phyloP scores from a whole-genome alignment of 2,113 vertebrate species.

The Capreolus pygargus region DNA sequence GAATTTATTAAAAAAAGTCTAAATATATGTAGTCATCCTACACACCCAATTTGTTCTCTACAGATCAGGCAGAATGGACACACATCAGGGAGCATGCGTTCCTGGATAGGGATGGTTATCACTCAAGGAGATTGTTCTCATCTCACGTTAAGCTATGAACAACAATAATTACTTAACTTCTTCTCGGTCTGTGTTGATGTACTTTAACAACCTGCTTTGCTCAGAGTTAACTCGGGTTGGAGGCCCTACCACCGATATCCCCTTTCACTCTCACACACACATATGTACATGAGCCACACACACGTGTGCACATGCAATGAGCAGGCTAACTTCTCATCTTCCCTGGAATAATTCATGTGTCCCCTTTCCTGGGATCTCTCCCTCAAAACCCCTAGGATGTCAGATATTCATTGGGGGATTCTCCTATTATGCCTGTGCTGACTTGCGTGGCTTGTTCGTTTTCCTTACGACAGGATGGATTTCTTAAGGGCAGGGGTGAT shows the following conservation, averaged over 20 bases:
- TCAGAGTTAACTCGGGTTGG: background rate
- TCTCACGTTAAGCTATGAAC: background rate
- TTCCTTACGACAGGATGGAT: background rate
- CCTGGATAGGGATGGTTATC: background rate
- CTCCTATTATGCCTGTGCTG: background rate
- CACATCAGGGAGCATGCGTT: background rate
- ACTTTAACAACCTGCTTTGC: background rate
- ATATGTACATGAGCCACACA: background rate
- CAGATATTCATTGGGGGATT: background rate
- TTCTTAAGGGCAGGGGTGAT: background rate
- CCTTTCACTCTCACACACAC: no score
- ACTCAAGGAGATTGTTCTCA: background rate
- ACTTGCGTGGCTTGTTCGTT: background rate
- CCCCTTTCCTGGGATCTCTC: background rate
- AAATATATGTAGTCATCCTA: background rate
- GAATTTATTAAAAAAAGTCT: background rate
- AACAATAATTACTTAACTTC: background rate
- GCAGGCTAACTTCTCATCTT: background rate
- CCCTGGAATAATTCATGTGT: background rate
- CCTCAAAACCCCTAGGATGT: background rate
- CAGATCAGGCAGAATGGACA: background rate
- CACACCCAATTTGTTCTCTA: background rate
- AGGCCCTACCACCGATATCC: background rate
- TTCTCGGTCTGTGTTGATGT: background rate
- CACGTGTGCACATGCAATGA: background rate